Conservation (phyloP, 1,140 invertebrate genomes). For the Arion vulgaris region DNA sequence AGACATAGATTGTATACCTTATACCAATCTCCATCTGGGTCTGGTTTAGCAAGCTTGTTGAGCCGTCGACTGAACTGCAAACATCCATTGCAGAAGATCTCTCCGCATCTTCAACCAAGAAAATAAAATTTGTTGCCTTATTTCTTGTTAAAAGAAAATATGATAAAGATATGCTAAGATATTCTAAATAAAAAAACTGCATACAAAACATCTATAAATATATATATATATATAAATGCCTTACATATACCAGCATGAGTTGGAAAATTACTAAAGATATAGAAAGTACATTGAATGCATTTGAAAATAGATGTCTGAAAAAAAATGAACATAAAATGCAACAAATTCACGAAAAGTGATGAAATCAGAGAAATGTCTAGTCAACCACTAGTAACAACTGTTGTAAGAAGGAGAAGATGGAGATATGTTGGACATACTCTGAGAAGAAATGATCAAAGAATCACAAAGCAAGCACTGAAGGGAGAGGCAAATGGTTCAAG, state of each 20-base stretch:
- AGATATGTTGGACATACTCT: too few relatives aligned
- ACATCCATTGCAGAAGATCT: slow-evolving; percentile 60
- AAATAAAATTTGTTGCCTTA: not conserved
- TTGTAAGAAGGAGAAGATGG: too few relatives aligned
- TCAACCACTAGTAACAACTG: too few relatives aligned
- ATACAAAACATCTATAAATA: not conserved
- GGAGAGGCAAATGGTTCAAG: too few relatives aligned
- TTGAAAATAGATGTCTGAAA: too few relatives aligned
- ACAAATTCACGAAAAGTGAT: too few relatives aligned
- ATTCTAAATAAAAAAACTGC: not conserved
- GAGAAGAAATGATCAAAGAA: too few relatives aligned
- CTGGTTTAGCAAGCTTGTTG: slow-evolving; percentile 57
- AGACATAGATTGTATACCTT: too few relatives aligned
- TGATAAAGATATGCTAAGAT: not conserved
- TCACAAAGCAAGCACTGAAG: too few relatives aligned
- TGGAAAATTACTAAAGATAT: not conserved
- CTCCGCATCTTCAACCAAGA: slow-evolving; percentile 54
- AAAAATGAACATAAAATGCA: too few relatives aligned
- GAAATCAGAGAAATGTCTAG: too few relatives aligned
- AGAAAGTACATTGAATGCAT: too few relatives aligned
- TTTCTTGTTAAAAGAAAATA: not conserved
- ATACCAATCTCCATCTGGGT: slow-evolving; percentile 60
- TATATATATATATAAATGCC: not conserved
- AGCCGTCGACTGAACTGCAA: slow-evolving; percentile 56
- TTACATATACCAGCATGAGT: not conserved